Conservation (phyloP, 2,113 vertebrate genomes). For the Rostratula benghalensis region DNA sequence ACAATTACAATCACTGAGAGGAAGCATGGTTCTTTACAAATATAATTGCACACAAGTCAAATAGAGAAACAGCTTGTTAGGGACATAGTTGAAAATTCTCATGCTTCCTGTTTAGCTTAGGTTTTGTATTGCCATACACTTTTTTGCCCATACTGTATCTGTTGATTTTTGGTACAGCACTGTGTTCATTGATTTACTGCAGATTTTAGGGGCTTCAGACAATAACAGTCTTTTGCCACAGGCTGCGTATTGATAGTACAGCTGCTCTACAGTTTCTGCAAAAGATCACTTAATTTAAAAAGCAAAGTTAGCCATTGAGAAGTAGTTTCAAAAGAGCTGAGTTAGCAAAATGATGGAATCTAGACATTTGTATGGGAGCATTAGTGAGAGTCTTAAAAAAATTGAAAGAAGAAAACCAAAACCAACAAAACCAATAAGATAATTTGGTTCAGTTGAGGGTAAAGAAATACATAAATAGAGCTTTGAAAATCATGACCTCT, state of each 20-base stretch:
- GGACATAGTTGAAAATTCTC: background rate
- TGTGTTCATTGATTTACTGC: background rate
- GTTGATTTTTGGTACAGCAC: background rate
- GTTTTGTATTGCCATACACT: background rate
- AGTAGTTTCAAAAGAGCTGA: background rate
- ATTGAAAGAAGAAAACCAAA: background rate
- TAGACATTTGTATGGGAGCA: background rate
- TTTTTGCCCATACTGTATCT: background rate
- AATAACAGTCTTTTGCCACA: background rate
- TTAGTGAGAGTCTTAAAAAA: background rate
- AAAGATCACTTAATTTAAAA: background rate
- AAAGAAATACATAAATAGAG: background rate
- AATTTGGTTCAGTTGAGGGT: background rate
- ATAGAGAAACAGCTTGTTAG: background rate
- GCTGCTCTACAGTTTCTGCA: background rate
- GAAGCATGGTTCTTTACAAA: background rate
- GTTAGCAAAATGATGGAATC: background rate
- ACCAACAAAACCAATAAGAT: fast-evolving
- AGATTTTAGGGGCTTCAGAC: background rate
- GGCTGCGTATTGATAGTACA: background rate
- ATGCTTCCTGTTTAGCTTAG: background rate
- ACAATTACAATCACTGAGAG: too few relatives aligned
- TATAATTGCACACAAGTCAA: background rate
- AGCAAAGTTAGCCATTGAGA: background rate
- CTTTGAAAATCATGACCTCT: background rate